Evolutionary conservation across 2,888 invertebrate genomes (phyloP).

Genomic region (Apamea crenata): DNA sequence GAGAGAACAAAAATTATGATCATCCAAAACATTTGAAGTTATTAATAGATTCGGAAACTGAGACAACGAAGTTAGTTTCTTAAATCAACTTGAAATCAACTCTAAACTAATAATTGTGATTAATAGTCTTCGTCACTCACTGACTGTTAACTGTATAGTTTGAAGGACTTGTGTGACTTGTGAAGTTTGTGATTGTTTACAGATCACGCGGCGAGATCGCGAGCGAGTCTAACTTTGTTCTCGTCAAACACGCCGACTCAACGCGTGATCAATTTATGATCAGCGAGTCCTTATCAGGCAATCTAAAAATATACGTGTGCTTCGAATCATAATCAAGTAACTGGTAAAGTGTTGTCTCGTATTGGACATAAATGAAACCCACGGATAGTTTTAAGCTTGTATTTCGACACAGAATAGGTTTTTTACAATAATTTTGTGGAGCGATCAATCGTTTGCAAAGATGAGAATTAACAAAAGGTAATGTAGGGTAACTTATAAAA

Average conservation of each 20-base stretch:
- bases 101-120: slow-evolving; percentile 5
- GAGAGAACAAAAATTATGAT: slow-evolving; percentile 31
- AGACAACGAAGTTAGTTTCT: background rate
- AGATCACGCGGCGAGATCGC: slow-evolving; percentile 21
- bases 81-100: background rate
- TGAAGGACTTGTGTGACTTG: slow-evolving; percentile 17
- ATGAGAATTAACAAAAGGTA: too few species aligned
- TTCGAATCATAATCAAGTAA: background rate
- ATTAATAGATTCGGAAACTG: slow-evolving; percentile 13
- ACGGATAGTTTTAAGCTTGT: too few species aligned
- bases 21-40: slow-evolving; percentile 27
- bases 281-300: background rate
- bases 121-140: background rate
- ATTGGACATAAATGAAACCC: too few species aligned
- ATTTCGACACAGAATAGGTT: too few species aligned
- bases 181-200: slow-evolving; percentile 28
- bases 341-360: too few species aligned
- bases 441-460: too few species aligned
- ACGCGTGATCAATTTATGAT: slow-evolving; percentile 16
- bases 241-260: background rate
- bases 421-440: too few species aligned
- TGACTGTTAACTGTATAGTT: slow-evolving; percentile 25
- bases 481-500: too few species aligned
- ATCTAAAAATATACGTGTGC: background rate
- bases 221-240: background rate